phyloP scores from a whole-genome alignment of 1,140 invertebrate species.

The Papilio glaucus region DNA sequence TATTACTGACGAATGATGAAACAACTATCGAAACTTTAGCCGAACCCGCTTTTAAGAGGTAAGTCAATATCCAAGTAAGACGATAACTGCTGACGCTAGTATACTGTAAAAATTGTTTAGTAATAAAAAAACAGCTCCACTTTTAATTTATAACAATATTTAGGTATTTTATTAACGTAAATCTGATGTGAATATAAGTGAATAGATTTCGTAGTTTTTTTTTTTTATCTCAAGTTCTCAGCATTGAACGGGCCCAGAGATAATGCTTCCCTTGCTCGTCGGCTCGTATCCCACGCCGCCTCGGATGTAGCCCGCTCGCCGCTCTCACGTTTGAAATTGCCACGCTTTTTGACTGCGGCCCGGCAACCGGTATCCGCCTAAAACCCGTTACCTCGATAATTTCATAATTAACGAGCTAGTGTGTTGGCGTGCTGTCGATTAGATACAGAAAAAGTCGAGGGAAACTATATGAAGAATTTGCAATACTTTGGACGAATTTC shows the following conservation, averaged over 20 bases:
- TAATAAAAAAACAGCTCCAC: no score
- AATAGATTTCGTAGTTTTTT: conserved; percentile 32
- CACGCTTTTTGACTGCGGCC: conserved; percentile 50
- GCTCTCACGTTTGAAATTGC: conserved; percentile 42
- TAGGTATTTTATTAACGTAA: not conserved
- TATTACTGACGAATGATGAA: no score
- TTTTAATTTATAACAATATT: not conserved
- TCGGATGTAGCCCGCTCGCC: conserved; percentile 28
- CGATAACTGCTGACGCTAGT: no score
- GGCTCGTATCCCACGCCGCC: conserved; percentile 1
- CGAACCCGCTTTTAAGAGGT: no score
- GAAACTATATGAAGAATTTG: not conserved
- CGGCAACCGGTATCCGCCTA: conserved; percentile 53
- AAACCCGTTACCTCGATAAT: conserved; percentile 48
- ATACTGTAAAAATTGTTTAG: no score
- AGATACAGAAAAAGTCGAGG: not conserved
- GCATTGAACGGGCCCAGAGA: conserved; percentile 17
- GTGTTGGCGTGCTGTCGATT: not conserved
- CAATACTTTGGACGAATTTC: not conserved
- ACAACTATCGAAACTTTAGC: no score
- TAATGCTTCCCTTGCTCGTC: conserved; percentile 12
- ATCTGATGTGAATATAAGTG: conserved; percentile 26
- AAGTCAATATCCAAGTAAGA: no score
- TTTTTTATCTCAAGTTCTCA: conserved; percentile 32
- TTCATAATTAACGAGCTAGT: conserved; percentile 30